Conservation (phyloP, 64 coral and sea anemone genomes). For the Actinia tenebrosa region DNA sequence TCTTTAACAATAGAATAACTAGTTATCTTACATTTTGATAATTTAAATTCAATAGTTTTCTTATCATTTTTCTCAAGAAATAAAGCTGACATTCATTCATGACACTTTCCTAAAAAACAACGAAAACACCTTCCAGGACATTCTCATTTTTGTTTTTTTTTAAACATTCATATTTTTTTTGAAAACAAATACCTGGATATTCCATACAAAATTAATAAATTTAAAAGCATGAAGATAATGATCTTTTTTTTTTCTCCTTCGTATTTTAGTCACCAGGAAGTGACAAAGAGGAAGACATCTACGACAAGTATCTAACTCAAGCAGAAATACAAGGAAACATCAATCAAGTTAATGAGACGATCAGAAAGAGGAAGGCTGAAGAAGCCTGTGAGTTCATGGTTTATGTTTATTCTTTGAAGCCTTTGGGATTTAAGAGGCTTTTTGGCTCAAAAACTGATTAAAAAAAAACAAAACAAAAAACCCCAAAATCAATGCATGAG, state of each 20-base stretch:
- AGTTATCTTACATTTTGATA: no score
- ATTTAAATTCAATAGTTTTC: no score
- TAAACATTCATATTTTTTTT: no score
- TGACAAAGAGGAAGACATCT: conserved; percentile 78
- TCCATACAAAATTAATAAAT: background rate
- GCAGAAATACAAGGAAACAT: conserved; percentile 98
- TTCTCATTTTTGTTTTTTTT: no score
- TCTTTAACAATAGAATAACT: no score
- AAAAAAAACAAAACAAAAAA: no score
- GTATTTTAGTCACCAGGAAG: conserved; percentile 70
- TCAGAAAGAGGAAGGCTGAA: conserved; percentile 69
- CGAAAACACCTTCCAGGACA: no score
- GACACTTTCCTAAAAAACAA: no score
- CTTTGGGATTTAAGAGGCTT: background rate
- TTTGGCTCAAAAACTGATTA: background rate
- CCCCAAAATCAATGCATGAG: no score
- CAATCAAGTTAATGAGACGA: conserved; percentile 77
- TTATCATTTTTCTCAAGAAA: no score
- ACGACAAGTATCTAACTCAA: conserved; percentile 88
- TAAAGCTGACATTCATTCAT: no score
- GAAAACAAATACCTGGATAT: background rate
- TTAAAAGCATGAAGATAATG: background rate
- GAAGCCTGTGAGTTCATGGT: conserved; percentile 41
- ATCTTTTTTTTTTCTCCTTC: background rate
- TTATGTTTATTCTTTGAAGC: background rate